Evolutionary conservation across 2,797 vertebrate species (phyloP).

Genomic region (Mionectes olivaceus): DNA sequence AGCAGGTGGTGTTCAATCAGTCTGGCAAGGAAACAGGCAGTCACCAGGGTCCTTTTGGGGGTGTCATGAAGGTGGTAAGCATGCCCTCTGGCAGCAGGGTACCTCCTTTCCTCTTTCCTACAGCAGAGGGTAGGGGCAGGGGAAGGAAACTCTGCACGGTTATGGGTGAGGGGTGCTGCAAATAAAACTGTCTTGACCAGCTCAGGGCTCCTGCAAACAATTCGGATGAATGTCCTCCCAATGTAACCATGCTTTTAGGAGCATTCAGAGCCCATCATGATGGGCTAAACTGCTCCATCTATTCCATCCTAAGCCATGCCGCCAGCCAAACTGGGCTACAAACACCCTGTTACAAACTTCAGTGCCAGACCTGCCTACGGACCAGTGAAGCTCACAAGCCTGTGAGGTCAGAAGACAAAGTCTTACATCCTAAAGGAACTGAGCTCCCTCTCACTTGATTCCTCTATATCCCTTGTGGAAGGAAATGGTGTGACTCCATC

Average conservation of each 20-base stretch:
- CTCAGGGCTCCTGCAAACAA: neutral
- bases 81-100: conserved; percentile 36
- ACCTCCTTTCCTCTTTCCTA: neutral
- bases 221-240: neutral
- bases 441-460: neutral
- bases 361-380: neutral
- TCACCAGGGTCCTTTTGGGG: conserved; percentile 24
- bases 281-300: neutral
- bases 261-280: neutral
- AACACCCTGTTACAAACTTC: neutral
- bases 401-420: neutral
- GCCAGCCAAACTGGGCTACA: neutral
- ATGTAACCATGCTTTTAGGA: neutral
- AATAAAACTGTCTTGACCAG: neutral
- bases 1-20: conserved; percentile 56
- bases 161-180: neutral
- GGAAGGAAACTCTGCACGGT: neutral
- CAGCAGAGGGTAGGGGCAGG: neutral
- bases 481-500: conserved; percentile 23
- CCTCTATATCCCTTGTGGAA: neutral
- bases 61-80: conserved; percentile 30
- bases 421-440: neutral
- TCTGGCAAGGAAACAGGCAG: conserved; percentile 32
- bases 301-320: neutral
- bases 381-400: accelerated